Evolutionary conservation across 2,888 invertebrate genomes (phyloP).

Genomic region (Meiosimyza platycephala): DNA sequence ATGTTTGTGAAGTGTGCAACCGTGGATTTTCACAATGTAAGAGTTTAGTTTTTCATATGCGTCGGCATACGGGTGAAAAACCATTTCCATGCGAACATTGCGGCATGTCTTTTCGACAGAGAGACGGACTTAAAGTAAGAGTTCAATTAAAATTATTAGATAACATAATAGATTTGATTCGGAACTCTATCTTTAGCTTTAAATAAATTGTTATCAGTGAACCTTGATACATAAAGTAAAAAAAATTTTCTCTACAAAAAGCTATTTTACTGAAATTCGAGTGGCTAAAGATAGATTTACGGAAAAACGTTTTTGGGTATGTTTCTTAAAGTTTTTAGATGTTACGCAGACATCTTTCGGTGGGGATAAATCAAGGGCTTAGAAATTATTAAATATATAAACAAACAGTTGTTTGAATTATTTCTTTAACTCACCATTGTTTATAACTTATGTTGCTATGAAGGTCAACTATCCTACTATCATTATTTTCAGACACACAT

Average conservation of each 20-base stretch:
- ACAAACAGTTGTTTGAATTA: no score
- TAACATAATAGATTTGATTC: not conserved
- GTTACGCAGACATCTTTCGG: no score
- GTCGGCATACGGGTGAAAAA: slow-evolving; percentile 61
- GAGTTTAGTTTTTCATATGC: slow-evolving; percentile 59
- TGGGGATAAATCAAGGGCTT: no score
- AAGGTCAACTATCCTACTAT: not conserved
- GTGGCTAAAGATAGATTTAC: no score
- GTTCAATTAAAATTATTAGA: not conserved
- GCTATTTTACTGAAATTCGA: not conserved
- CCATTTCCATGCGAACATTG: slow-evolving; percentile 60
- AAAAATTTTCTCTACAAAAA: no score
- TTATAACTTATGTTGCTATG: no score
- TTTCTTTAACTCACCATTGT: no score
- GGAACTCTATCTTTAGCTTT: not conserved
- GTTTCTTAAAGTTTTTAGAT: no score
- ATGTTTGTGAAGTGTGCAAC: slow-evolving; percentile 55
- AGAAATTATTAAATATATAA: no score
- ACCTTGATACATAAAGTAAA: no score
- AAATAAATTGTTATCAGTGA: not conserved
- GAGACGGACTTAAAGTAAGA: slow-evolving; percentile 59
- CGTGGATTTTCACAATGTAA: slow-evolving; percentile 61
- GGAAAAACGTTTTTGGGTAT: no score
- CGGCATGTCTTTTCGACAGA: slow-evolving; percentile 57
- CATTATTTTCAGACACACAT: slow-evolving; percentile 50